A percentile compares a stretch with the other conserved stretches of the same genome.
Evolutionary conservation across 2,797 vertebrate genomes (phyloP).

Genomic region (Micrastur ruficollis): DNA sequence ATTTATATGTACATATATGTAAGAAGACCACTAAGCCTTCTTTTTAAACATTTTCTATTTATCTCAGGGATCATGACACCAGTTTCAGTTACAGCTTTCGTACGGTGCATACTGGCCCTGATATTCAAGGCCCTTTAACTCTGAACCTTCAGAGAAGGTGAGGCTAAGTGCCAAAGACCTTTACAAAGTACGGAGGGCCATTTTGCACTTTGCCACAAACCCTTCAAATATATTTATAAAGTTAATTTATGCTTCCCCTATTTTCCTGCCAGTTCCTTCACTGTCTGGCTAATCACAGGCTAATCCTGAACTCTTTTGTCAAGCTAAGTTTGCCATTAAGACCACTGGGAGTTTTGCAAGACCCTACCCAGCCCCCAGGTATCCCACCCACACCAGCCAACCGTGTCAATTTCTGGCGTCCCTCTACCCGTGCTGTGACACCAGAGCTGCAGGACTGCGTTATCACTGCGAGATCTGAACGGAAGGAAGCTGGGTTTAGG

Average conservation of each 20-base stretch:
- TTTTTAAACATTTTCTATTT: not conserved
- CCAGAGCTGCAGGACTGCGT: not conserved
- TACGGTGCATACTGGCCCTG: not conserved
- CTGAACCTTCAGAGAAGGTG: not conserved
- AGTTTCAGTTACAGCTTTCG: not conserved
- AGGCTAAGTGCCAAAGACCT: not conserved
- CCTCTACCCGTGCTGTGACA: accelerated
- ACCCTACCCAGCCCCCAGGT: not conserved
- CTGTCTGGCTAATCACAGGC: not conserved
- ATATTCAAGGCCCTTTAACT: not conserved
- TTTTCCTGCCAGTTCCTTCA: not conserved
- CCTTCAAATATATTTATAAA: not conserved
- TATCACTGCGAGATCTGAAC: not conserved
- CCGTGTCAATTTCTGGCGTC: accelerated
- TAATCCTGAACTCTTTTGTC: not conserved
- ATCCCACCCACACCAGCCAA: not conserved
- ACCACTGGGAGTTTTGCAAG: not conserved
- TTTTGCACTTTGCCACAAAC: not conserved
- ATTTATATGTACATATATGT: too few species aligned
- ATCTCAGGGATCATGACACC: not conserved
- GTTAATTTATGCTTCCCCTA: not conserved
- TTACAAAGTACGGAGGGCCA: not conserved
- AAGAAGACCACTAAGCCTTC: not conserved
- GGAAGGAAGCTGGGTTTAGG: not conserved
- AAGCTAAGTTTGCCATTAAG: not conserved